Base-by-base conservation (phyloP, 2,888 invertebrate species). In the Eilema caniola region DNA sequence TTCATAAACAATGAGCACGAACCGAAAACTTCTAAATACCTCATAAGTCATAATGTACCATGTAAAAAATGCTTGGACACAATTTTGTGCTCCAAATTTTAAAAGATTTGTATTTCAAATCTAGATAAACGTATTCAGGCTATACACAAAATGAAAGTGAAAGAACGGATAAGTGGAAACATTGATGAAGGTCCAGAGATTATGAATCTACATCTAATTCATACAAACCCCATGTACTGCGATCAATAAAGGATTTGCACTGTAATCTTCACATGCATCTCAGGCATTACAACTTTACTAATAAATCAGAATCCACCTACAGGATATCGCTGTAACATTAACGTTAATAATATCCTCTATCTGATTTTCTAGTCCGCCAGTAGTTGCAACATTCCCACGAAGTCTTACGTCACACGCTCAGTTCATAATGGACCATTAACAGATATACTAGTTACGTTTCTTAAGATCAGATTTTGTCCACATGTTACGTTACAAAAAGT, bases 351-450 rank as follows among this genome's bases (percentile, higher is more conserved):
- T 87, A 85, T 86, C 84, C 82, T 85, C 72, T 78, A 78, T 79
- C 77, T 69, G 73, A 79, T 84, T 86, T 88, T 83, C 84, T 85
- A 72, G 75, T 88, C 66, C 75, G 81, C 86, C 88, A 88, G 83
- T 77, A 84, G 25, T 25, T 60, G 16, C 61, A 79, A 80, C 70
- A 83, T 92, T 93, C 93, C 92, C 92, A 93, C 92, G 91, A 85
- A 86, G 72, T 83, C 83, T 88, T 88, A 83, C 90, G 89, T 92
- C 93, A 92, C 87, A 84, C 87, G 87, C 86, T 86, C 80, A 82
- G 75, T 83, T 83, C 83, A 83, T 84, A 86, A 88, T 86, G 88
- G 86, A 83, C 84, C 89, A 89, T 90, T 89, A 88, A 85, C 77
- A 85, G 83, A 86, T 88, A 86, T 81, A 86, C 78, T 84, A 84